Evolutionary conservation across 2,888 invertebrate species (phyloP), one percentile per base, ranked within the genome.

Genomic region (Agrochola macilenta): DNA sequence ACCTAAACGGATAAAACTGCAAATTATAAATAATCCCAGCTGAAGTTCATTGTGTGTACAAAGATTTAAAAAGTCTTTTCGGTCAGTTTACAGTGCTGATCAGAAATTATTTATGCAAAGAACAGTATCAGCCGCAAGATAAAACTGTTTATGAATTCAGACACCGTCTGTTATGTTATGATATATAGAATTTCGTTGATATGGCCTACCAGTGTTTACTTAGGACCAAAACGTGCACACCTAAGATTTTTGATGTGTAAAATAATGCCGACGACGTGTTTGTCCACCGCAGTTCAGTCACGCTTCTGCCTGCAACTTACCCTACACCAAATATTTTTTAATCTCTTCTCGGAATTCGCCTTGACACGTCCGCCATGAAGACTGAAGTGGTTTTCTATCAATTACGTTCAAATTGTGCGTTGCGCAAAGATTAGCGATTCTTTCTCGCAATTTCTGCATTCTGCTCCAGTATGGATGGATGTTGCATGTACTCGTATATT

Each of bases 401-500:
- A 87, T 86, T 87, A 84, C 74, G 57, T 75, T 70, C 61, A 81
- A 88, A 86, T 81, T 80, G 73, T 78, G 86, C 88, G 90, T 92
- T 89, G 88, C 89, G 89, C 89, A 90, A 92, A 91, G 89, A 80
- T 73, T 52, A 79, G 71, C 65, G 79, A 88, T 94, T 94, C 91
- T 91, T 94, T 94, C 91, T 91, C 89, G 93, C 89, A 88, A 89
- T 93, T 93, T 93, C 92, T 92, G 90, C 75, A 81, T 92, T 93
- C 88, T 93, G 93, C 93, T 94, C 93, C 91, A 93, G 92, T 93
- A 93, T 88, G 63, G 86, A 81, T 88, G 69, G 87, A 82, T 93
- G 93, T 93, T 94, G 94, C 92, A 92, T 92, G 89, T n/a, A n/a
- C n/a, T n/a, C n/a, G n/a, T 93, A 92, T 87, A 92, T 93, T 92